Evolutionary conservation across 64 coral and sea anemone species (phyloP).

Genomic region (Stylophora pistillata): DNA sequence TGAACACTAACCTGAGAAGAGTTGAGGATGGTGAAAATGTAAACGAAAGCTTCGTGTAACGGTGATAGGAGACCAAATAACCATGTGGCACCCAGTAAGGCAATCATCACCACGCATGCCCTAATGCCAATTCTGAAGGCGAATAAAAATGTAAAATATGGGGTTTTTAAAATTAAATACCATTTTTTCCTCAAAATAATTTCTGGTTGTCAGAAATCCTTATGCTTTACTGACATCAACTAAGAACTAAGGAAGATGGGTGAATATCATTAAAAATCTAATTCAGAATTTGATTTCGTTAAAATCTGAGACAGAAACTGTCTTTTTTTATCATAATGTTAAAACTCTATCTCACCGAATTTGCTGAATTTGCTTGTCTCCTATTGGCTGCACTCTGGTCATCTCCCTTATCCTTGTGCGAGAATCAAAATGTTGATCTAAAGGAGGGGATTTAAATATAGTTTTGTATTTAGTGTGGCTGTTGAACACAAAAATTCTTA

Average conservation of each 20-base stretch:
- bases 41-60: too few relatives aligned
- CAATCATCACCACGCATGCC: too few relatives aligned
- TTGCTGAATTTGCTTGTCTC: neutral
- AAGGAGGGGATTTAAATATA: neutral
- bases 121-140: neutral
- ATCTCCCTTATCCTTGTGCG: neutral
- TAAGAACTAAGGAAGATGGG: too few relatives aligned
- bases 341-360: neutral
- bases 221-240: too few relatives aligned
- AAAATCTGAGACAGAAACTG: neutral
- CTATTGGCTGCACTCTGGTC: neutral
- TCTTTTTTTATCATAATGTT: neutral
- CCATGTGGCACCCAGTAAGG: too few relatives aligned
- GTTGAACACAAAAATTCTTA: too few relatives aligned
- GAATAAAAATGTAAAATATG: neutral
- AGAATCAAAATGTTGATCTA: neutral
- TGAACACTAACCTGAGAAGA: neutral
- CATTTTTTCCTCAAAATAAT: too few relatives aligned
- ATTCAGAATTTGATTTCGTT: neutral
- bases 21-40: neutral
- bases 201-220: too few relatives aligned
- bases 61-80: too few relatives aligned
- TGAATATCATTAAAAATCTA: too few relatives aligned
- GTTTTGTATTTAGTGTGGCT: too few relatives aligned
- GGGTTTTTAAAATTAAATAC: too few relatives aligned